Evolutionary conservation across 1,140 invertebrate genomes (phyloP), one percentile per base, ranked within the genome.

Genomic region (Neodiprion virginianus): DNA sequence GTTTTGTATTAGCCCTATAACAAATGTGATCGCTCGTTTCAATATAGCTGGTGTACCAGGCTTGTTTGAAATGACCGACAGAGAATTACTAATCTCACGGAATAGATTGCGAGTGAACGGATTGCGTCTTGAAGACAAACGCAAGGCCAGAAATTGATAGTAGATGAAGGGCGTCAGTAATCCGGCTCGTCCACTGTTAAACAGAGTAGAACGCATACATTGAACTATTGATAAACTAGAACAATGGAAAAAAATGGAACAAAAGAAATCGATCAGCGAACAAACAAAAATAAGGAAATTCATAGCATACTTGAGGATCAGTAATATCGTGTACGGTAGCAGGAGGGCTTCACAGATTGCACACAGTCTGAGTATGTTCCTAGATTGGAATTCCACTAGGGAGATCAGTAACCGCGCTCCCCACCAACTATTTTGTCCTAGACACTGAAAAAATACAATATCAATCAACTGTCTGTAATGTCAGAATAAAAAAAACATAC

Each of bases 91-190:
- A 23, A 88, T 79, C 86, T 97, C 96, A 72, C 91, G 90, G 88
- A 97, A 98, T 85, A 96, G 93, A 78, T 95, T 96, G 76, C 96
- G 93, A 28, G 96, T 98, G 88, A 97, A 98, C 0, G 97, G 97
- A 91, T 99, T 99, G 80, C 98, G 93, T 74, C 96, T 92, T 8
- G 97, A 99, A 53, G 94, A 89, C 88, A 99, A 97, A 69, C 98
- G 93, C 81, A 97, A 88, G 67, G 93, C 92, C 74, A 99, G 88
- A 88, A 99, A 99, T 82, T 98, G 96, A 88, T 98, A 99, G 89
- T 99, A 99, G 69, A 98, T 92, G 85, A 99, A 95, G 53, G 97
- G 96, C 50, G 97, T 95, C 76, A 99, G 89, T 21, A 98, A 86
- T 71, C 94, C 94, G 81, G 94, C 94, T 85, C 93, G 93, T 10